Percentiles rank a stretch among this genome's conserved stretches.
phyloP scores from a whole-genome alignment of 1,140 invertebrate genomes.

The Heliconius melpomene region DNA sequence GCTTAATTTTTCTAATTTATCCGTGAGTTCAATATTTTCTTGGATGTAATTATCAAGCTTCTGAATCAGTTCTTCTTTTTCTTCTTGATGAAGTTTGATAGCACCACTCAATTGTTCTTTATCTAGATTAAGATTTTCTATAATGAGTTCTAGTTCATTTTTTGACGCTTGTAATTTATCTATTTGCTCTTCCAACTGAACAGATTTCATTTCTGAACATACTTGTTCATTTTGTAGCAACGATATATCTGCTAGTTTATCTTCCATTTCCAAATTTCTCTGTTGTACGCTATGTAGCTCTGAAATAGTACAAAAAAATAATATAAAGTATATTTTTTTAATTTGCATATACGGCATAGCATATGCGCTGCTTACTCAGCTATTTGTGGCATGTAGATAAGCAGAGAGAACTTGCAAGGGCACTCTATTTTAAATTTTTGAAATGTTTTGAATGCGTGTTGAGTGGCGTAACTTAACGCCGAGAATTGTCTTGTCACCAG shows the following conservation, averaged over 20 bases:
- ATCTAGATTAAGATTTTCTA: constrained; percentile 80
- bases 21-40: constrained; percentile 85
- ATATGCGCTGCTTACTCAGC: too few species aligned
- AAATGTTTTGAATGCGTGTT: too few species aligned
- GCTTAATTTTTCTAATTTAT: constrained; percentile 85
- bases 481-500: too few species aligned
- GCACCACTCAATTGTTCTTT: constrained; percentile 80
- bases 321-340: not conserved
- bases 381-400: too few species aligned
- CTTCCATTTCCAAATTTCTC: constrained; percentile 82
- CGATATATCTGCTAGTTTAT: constrained; percentile 81
- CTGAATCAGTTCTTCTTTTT: constrained; percentile 81
- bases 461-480: too few species aligned
- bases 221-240: constrained; percentile 83
- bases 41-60: constrained; percentile 84
- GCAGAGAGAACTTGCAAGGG: too few species aligned
- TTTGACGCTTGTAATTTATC: constrained; percentile 80
- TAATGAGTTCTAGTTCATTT: constrained; percentile 79
- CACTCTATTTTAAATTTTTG: too few species aligned
- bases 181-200: constrained; percentile 86
- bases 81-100: constrained; percentile 81
- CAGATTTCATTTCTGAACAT: constrained; percentile 86
- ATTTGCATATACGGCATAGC: too few species aligned
- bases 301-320: constrained; percentile 57
- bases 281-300: constrained; percentile 82